These are phyloP conservation scores for Ichneumoninae sp. DNA, from an alignment of 2,888 invertebrate species.

Conservation along the genomic window DNA sequence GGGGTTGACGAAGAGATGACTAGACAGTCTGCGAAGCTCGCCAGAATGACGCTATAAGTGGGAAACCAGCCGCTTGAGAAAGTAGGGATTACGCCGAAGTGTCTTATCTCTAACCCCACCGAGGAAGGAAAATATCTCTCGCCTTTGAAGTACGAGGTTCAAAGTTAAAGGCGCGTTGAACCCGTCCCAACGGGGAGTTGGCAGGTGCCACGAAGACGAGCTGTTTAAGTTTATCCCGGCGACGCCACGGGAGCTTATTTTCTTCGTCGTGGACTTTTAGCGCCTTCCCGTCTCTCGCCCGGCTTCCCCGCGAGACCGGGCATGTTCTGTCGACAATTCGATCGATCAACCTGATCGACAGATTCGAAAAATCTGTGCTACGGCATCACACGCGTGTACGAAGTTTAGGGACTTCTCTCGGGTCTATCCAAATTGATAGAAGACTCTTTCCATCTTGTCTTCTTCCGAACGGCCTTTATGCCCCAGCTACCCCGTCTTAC, in stretches of 20 bases:
- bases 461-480: slow-evolving; percentile 38
- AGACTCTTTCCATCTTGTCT: slow-evolving; percentile 11
- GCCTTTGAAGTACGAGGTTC: slow-evolving; percentile 45
- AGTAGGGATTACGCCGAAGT: slow-evolving; percentile 25
- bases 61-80: slow-evolving; percentile 14
- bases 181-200: background rate
- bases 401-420: background rate
- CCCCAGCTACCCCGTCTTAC: no score
- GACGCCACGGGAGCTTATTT: background rate
- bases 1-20: slow-evolving; percentile 9
- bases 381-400: background rate
- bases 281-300: background rate
- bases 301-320: background rate
- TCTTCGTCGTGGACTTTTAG: background rate
- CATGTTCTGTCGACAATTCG: slow-evolving; percentile 10
- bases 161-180: slow-evolving; percentile 41
- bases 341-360: slow-evolving; percentile 34
- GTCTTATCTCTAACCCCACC: slow-evolving; percentile 2
- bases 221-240: slow-evolving; percentile 36
- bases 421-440: slow-evolving; percentile 21
- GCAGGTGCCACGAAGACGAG: slow-evolving; percentile 27
- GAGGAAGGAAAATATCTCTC: slow-evolving; percentile 3
- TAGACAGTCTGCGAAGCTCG: slow-evolving; percentile 16
- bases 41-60: slow-evolving; percentile 23
- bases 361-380: slow-evolving; percentile 27